Conservation (phyloP, 2,797 vertebrate genomes). For the Aplochiton taeniatus region DNA sequence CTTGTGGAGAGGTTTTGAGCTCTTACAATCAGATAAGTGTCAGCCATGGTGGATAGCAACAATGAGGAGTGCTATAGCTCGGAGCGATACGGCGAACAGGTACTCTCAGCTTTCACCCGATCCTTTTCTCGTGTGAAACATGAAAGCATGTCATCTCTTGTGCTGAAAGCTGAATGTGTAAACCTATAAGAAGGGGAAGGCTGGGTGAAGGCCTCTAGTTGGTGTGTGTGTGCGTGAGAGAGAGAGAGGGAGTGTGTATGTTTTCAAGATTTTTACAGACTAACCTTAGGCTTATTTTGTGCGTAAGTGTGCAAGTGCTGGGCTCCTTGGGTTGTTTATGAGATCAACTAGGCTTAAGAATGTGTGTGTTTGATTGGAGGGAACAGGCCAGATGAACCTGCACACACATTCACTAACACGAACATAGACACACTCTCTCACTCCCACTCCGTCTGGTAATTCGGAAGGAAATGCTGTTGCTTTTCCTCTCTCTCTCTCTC, state of each 20-base stretch:
- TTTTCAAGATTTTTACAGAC: constrained; percentile 2
- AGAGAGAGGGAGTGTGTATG: background rate
- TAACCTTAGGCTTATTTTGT: background rate
- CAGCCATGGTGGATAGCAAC: constrained; percentile 28
- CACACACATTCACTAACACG: background rate
- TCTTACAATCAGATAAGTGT: constrained; percentile 45
- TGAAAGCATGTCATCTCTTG: constrained; percentile 70
- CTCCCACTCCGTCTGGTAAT: constrained; percentile 54
- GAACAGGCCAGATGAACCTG: constrained; percentile 30
- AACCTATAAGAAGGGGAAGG: constrained; percentile 49
- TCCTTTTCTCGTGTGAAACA: constrained; percentile 43
- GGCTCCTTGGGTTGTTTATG: constrained; percentile 68
- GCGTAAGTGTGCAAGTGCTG: constrained; percentile 3
- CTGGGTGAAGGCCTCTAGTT: too few relatives aligned
- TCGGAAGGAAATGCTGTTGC: constrained; percentile 65
- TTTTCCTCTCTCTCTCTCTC: constrained; percentile 34
- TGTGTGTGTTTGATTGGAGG: constrained; percentile 64
- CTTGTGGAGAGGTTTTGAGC: constrained; percentile 13
- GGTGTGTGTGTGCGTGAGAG: background rate
- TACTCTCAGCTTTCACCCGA: constrained; percentile 55
- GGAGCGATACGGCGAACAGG: constrained; percentile 47
- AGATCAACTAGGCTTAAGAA: constrained; percentile 70
- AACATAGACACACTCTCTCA: constrained; percentile 17
- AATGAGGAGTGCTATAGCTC: constrained; percentile 27
- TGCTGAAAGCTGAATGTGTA: constrained; percentile 52